Conservation (phyloP, 2,797 vertebrate species). For the Amphiprion clarkii region DNA sequence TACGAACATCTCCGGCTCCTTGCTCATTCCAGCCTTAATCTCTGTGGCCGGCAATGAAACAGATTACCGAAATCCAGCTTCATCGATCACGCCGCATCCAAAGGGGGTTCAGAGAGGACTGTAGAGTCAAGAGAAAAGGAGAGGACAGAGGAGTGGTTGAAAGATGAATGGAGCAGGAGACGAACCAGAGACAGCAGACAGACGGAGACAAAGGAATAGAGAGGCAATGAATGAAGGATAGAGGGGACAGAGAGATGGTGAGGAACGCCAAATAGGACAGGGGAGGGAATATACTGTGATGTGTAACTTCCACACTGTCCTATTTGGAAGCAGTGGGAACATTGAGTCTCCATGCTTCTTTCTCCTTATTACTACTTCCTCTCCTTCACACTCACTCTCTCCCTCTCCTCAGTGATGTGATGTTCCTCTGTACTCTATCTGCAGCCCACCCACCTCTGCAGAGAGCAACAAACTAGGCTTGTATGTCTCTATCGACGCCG, state of each 20-base stretch:
- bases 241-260: constrained; percentile 22
- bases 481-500: constrained; percentile 30
- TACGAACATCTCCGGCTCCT: constrained; percentile 60
- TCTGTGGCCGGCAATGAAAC: constrained; percentile 69
- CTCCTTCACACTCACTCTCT: constrained; percentile 10
- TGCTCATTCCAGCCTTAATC: constrained; percentile 65
- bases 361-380: constrained; percentile 38
- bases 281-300: constrained; percentile 30
- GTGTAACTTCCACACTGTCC: constrained; percentile 8
- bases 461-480: constrained; percentile 35
- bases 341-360: constrained; percentile 18
- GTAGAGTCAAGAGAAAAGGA: constrained; percentile 9
- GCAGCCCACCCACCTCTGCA: constrained; percentile 47
- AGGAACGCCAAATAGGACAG: background rate
- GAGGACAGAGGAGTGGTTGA: constrained; percentile 28
- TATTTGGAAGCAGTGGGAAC: constrained; percentile 25
- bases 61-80: constrained; percentile 74
- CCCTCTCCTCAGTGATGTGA: constrained; percentile 12
- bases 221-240: constrained; percentile 10
- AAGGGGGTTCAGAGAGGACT: constrained; percentile 20
- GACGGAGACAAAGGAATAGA: constrained; percentile 18
- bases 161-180: constrained; percentile 43
- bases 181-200: constrained; percentile 8
- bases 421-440: constrained; percentile 35
- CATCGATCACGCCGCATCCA: constrained; percentile 70